Base-by-base conservation (phyloP, 2,797 vertebrate genomes). In the Borostomias antarcticus region DNA sequence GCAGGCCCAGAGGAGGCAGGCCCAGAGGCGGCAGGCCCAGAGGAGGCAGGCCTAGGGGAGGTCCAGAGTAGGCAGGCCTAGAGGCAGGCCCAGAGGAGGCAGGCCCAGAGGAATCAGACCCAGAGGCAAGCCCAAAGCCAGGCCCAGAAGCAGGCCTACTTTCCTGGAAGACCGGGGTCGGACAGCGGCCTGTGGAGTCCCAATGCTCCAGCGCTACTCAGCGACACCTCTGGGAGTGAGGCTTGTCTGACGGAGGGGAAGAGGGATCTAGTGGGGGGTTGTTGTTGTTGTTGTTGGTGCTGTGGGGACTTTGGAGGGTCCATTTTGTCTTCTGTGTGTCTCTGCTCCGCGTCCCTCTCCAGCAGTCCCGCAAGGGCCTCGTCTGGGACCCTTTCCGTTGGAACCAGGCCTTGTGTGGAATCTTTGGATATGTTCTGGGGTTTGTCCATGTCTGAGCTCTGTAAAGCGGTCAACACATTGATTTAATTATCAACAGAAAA, bases 111-210 rank as follows among this genome's bases (percentile, higher is more conserved):
- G 15, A 15, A 37, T 17, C 33, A 9, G 50, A 17, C 17, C 37
- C 4, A 10, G 4, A 35, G 15, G 5, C 13, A 43, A 21, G 50
- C 10, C 26, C 35, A 7, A 5, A 19, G 19, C 8, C 53, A 17
- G 17, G 28, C 26, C 5, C 13, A 19, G 30, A 40, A 58, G 61
- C 60, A 43, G n/a, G 53, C 53, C 93, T 95, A 96, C 89, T 94
- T 92, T 77, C 94, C 94, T 68, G 95, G 96, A 92, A 96, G 93
- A 87, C 94, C 95, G 78, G 96, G 96, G 91, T 98, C 96, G 58
- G 96, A 99, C 82, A 93, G 92, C 80, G 96, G 96, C 90, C 97
- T 92, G 86, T 95, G 94, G 83, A 98, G 94, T 88, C 88, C 92
- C 88, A 85, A 81, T 71, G 81, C 89, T 89, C 88, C 91, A 82